Conservation (phyloP, 2,888 invertebrate genomes). For the Aspidiotus destructor region DNA sequence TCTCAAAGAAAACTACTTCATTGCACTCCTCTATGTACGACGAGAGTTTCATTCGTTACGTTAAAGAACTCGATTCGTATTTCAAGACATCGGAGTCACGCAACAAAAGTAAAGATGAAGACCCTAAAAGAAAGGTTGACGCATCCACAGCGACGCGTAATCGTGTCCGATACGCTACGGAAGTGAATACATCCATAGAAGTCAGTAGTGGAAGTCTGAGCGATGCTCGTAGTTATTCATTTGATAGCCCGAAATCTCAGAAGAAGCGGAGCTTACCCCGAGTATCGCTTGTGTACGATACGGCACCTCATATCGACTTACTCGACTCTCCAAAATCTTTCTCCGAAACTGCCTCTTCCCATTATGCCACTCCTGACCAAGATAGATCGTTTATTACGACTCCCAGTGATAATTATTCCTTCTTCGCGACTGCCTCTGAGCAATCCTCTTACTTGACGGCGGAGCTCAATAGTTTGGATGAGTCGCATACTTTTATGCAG, state of each 20-base stretch:
- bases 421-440: slow-evolving; percentile 18
- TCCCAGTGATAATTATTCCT: slow-evolving; percentile 7
- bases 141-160: neutral
- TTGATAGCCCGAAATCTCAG: neutral
- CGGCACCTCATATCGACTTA: slow-evolving; percentile 5
- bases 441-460: slow-evolving; percentile 20
- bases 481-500: slow-evolving; percentile 14
- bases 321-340: neutral
- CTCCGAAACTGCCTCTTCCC: slow-evolving; percentile 19
- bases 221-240: neutral
- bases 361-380: slow-evolving; percentile 20
- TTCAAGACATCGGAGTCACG: slow-evolving; percentile 24
- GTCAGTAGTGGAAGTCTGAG: neutral
- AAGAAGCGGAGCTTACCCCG: slow-evolving; percentile 3
- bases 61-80: slow-evolving; percentile 25
- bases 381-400: slow-evolving; percentile 21
- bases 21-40: slow-evolving; percentile 17
- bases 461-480: slow-evolving; percentile 16
- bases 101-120: slow-evolving; percentile 12
- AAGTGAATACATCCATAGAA: neutral
- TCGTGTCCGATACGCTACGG: neutral
- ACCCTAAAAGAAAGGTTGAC: neutral
- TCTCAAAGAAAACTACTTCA: slow-evolving; percentile 12
- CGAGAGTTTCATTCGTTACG: slow-evolving; percentile 26
- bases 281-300: slow-evolving; percentile 18